Conservation (phyloP, 2,888 invertebrate species). For the Andricus curvator region DNA sequence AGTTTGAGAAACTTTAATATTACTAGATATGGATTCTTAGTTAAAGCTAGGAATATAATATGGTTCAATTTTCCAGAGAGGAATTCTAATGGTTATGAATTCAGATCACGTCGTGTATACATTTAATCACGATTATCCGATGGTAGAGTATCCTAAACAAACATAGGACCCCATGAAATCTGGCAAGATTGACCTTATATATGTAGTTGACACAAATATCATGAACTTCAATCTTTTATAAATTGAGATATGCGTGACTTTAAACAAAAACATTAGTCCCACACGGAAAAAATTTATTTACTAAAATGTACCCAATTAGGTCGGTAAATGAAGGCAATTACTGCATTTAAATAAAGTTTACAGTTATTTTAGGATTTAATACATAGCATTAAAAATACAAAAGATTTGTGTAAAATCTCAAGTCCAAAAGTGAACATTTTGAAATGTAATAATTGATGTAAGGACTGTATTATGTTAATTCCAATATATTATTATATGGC, state of each 20-base stretch:
- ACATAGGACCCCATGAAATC: background rate
- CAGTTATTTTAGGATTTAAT: too few relatives aligned
- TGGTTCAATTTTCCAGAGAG: background rate
- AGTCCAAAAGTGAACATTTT: too few relatives aligned
- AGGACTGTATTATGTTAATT: too few relatives aligned
- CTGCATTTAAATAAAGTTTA: too few relatives aligned
- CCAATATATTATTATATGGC: too few relatives aligned
- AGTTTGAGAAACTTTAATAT: background rate
- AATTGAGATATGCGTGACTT: background rate
- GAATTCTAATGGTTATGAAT: background rate
- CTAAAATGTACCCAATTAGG: too few relatives aligned
- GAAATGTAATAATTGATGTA: too few relatives aligned
- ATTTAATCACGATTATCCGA: slow-evolving; percentile 7
- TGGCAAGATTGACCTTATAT: background rate
- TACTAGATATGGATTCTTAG: background rate
- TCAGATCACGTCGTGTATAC: background rate
- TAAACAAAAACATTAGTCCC: too few relatives aligned
- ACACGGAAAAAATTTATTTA: too few relatives aligned
- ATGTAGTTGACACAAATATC: background rate
- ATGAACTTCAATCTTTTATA: background rate
- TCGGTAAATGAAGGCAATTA: too few relatives aligned
- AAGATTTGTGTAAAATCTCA: too few relatives aligned
- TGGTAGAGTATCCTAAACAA: background rate
- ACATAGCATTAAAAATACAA: too few relatives aligned
- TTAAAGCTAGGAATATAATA: background rate